These are phyloP conservation scores for Iphiclides podalirius DNA, from an alignment of 2,888 invertebrate species.

Conservation along the genomic window DNA sequence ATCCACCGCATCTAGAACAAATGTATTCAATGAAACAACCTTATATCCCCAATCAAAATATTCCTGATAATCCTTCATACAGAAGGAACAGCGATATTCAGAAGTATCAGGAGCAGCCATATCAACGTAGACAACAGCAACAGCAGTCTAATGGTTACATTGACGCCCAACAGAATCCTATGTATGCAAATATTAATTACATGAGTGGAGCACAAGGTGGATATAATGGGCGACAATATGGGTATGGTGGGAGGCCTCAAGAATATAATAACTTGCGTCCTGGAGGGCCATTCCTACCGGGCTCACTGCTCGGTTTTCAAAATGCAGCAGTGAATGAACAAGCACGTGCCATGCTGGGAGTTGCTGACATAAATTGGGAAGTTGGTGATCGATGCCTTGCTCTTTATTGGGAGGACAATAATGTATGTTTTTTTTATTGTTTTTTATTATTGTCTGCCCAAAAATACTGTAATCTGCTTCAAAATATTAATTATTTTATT, in stretches of 20 bases:
- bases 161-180: slow-evolving; percentile 48
- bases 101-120: slow-evolving; percentile 56
- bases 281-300: slow-evolving; percentile 61
- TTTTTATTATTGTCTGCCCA: too few species aligned
- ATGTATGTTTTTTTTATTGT: slow-evolving; percentile 72
- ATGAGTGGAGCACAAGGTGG: slow-evolving; percentile 40
- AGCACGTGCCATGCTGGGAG: slow-evolving; percentile 75
- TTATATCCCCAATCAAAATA: slow-evolving; percentile 44
- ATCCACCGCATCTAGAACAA: slow-evolving; percentile 45
- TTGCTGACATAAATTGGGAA: slow-evolving; percentile 83
- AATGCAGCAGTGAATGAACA: slow-evolving; percentile 76
- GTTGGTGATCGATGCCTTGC: slow-evolving; percentile 92
- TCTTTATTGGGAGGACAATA: slow-evolving; percentile 95
- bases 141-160: slow-evolving; percentile 60
- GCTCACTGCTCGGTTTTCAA: slow-evolving; percentile 72
- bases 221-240: slow-evolving; percentile 48
- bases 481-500: slow-evolving; percentile 2
- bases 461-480: not conserved
- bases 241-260: slow-evolving; percentile 46
- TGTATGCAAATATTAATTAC: slow-evolving; percentile 52
- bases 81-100: slow-evolving; percentile 42
- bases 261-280: slow-evolving; percentile 48
- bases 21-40: slow-evolving; percentile 44
- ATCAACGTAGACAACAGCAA: slow-evolving; percentile 42
- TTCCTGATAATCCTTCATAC: slow-evolving; percentile 53